A percentile compares a stretch with the other conserved stretches of the same genome.
phyloP scores from a whole-genome alignment of 2,888 invertebrate species.

The Yponomeuta evonymella region DNA sequence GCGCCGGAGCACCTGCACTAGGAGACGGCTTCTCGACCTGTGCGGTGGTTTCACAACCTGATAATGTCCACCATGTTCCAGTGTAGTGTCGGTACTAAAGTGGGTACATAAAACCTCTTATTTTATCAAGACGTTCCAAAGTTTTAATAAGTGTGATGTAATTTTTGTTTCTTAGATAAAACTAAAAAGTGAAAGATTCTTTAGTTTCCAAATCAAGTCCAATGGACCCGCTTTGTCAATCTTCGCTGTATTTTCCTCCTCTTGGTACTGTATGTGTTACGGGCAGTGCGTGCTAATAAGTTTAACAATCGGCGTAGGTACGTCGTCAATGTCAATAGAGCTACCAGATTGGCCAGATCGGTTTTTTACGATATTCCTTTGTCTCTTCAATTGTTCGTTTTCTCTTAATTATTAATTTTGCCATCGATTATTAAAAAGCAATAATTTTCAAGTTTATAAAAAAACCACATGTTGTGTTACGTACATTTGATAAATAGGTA shows the following conservation, averaged over 20 bases:
- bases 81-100: neutral
- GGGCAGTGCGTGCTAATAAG: constrained; percentile 1
- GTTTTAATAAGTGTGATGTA: neutral
- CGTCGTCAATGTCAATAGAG: constrained; percentile 6
- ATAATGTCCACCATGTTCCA: neutral
- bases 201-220: too few relatives aligned
- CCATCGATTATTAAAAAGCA: constrained; percentile 9
- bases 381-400: constrained; percentile 3
- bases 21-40: neutral
- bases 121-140: neutral
- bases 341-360: constrained; percentile 9
- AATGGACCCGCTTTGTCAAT: neutral
- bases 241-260: neutral
- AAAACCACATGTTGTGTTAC: neutral
- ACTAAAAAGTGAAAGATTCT: too few relatives aligned
- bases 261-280: neutral
- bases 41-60: neutral
- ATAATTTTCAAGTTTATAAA: constrained; percentile 15
- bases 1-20: neutral
- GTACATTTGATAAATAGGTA: neutral
- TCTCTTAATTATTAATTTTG: constrained; percentile 5
- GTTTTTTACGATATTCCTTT: constrained; percentile 6
- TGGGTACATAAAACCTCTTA: neutral
- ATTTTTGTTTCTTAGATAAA: too few relatives aligned
- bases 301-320: neutral